A percentile compares a stretch with the other conserved stretches of the same genome.
phyloP scores from a whole-genome alignment of 2,113 vertebrate genomes.

The Barnardius zonarius region DNA sequence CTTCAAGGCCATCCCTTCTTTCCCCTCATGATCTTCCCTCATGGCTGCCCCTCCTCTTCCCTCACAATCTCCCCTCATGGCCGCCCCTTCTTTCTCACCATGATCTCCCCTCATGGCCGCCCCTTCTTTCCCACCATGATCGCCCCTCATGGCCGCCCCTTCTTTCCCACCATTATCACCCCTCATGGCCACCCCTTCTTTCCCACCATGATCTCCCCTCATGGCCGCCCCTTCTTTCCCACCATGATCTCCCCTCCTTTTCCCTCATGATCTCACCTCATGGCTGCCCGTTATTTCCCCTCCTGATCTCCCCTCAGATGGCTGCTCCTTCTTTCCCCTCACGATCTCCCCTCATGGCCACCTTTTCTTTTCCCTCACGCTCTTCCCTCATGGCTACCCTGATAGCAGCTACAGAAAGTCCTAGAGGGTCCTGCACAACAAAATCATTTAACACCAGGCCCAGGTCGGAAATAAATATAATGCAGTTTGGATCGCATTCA shows the following conservation, averaged over 20 bases:
- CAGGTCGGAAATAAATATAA: neutral
- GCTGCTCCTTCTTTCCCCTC: neutral
- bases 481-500: neutral
- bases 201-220: too few relatives aligned
- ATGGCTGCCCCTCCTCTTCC: too few relatives aligned
- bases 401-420: neutral
- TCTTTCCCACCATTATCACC: too few relatives aligned
- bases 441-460: neutral
- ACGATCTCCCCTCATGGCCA: neutral
- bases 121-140: too few relatives aligned
- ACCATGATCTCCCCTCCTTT: too few relatives aligned
- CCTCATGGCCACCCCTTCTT: neutral
- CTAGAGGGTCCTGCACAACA: neutral
- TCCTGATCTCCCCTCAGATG: neutral
- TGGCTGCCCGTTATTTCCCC: fast-evolving
- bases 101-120: too few relatives aligned
- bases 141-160: too few relatives aligned
- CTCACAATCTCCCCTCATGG: neutral
- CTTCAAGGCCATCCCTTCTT: too few relatives aligned
- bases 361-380: neutral
- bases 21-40: too few relatives aligned
- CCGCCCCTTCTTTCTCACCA: neutral
- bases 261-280: too few relatives aligned
- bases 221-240: neutral
- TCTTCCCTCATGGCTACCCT: neutral